Evolutionary conservation across 2,797 vertebrate species (phyloP).

Genomic region (Delichon dasypus): DNA sequence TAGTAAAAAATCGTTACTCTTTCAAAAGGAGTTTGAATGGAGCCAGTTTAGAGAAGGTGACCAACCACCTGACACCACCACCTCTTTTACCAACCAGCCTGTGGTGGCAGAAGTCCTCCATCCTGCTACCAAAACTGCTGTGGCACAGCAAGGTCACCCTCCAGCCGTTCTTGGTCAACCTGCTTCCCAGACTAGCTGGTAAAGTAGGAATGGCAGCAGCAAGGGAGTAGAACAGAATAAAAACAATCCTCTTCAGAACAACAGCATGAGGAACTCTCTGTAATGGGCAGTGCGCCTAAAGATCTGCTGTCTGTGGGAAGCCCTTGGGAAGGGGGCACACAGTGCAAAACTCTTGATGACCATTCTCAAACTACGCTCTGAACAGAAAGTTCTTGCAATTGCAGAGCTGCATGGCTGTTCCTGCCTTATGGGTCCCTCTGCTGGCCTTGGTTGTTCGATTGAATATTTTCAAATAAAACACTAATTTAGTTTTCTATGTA

Average conservation of each 20-base stretch:
- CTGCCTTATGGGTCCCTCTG: slow-evolving; percentile 71
- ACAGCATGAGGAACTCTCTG: neutral
- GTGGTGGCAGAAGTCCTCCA: neutral
- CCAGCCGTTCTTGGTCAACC: too few species aligned
- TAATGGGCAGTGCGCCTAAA: neutral
- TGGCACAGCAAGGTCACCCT: neutral
- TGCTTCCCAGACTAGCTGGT: neutral
- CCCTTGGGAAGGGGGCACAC: neutral
- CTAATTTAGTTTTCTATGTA: neutral
- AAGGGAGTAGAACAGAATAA: neutral
- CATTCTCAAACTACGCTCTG: neutral
- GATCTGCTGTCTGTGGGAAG: neutral
- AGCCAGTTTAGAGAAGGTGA: neutral
- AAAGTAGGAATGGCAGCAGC: neutral
- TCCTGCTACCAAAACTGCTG: neutral
- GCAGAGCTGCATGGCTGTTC: neutral
- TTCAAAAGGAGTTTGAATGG: neutral
- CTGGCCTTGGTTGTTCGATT: slow-evolving; percentile 36
- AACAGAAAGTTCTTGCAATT: neutral
- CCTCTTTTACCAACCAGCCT: neutral
- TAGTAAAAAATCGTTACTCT: neutral
- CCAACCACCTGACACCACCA: neutral
- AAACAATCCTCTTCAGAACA: neutral
- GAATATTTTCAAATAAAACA: neutral
- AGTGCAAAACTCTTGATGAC: neutral